Evolutionary conservation across 2,888 invertebrate species (phyloP).

Genomic region (Dendrolimus houi): DNA sequence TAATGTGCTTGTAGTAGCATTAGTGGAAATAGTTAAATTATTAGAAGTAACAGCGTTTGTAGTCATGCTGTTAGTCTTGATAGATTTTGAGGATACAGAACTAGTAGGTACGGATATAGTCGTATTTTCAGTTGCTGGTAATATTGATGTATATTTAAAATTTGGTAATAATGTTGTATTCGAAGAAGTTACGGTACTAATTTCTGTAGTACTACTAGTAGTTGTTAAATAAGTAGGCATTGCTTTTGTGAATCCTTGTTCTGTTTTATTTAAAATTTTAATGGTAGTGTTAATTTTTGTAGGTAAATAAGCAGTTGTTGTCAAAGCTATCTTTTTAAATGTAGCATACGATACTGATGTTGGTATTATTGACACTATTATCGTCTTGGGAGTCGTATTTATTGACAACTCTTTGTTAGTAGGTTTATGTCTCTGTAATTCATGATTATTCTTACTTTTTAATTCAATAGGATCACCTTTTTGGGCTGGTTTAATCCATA

Average conservation of each 20-base stretch:
- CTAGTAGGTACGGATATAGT: neutral
- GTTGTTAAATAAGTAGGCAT: conserved; percentile 20
- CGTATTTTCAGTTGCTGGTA: neutral
- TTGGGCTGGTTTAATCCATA: conserved; percentile 67
- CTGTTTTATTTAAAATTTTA: conserved; percentile 28
- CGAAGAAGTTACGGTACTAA: conserved; percentile 7
- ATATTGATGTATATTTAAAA: neutral
- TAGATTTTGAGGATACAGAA: neutral
- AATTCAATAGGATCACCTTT: conserved; percentile 64
- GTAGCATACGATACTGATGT: conserved; percentile 63
- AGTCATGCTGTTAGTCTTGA: conserved; percentile 57
- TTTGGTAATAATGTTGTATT: neutral
- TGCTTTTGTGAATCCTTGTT: conserved; percentile 41
- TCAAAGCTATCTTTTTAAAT: conserved; percentile 60
- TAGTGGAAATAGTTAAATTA: conserved; percentile 30
- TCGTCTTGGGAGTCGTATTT: conserved; percentile 62
- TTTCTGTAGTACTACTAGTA: conserved; percentile 15
- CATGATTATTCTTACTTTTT: conserved; percentile 40
- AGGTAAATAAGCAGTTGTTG: conserved; percentile 40
- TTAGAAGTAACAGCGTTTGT: conserved; percentile 11
- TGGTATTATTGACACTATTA: conserved; percentile 68
- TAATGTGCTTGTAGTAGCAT: conserved; percentile 19
- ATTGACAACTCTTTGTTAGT: conserved; percentile 39
- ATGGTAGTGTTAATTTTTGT: conserved; percentile 28
- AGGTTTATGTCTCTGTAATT: conserved; percentile 35